Base-by-base conservation (phyloP, 2,888 invertebrate species). In the Empis livida region DNA sequence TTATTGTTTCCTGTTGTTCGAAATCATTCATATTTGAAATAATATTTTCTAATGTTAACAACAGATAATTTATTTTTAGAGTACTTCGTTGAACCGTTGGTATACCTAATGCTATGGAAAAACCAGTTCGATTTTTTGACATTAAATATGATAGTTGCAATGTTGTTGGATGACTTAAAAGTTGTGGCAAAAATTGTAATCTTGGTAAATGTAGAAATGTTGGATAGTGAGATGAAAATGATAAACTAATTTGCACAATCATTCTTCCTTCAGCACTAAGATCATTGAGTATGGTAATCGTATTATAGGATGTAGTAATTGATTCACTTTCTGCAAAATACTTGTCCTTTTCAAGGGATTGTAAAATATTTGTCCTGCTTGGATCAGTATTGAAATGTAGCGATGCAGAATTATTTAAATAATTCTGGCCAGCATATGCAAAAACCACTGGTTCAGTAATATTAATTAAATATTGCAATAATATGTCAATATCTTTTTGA, bases 61-160 rank as follows among this genome's bases (percentile, higher is more conserved):
- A 71, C 20, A 92, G 72, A 64, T 92, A 92, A 57, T 53, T 84
- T 83, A n/a, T n/a, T n/a, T n/a, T n/a, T n/a, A n/a, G n/a, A n/a
- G n/a, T n/a, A 53, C 86, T 84, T 44, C 91, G 71, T 59, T 80
- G 82, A 2, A 92, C 89, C 0, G 90, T 90, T 0, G 91, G 91
- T 47, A 92, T 45, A 31, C 55, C 92, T 42, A 91, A 71, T 8
- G 89, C 84, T 47, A 89, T 73, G 15, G 85, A 82, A 1, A 82
- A 84, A 50, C 82, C 81, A 11, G 72, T 72, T 51, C 83, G 71
- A 5, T 78, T 79, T 51, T 78, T 78, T 31, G 80, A 82, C 65
- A 87, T 71, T 55, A 82, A 75, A 63, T 80, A 84, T 10, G 82
- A 81, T 9, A 90, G 84, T 48, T 78, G 72, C 40, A 89, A 68